Percentiles rank a stretch among this genome's conserved stretches.
Conservation (phyloP, 92 coral and sea anemone genomes). For the Ricordea florida region DNA sequence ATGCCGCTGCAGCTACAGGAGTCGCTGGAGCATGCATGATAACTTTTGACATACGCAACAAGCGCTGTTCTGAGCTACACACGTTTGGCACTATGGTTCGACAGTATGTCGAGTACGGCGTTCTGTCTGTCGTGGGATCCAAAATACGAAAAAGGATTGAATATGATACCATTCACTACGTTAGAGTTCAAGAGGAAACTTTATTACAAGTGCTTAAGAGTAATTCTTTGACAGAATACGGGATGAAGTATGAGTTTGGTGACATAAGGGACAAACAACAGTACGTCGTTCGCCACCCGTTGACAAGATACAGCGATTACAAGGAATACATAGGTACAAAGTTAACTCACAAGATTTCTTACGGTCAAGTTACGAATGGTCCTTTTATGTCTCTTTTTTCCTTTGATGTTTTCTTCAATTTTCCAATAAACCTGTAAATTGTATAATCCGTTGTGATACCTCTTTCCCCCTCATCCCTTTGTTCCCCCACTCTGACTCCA, state of each 20-base stretch:
- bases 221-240: constrained; percentile 23
- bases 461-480: no score
- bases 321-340: constrained; percentile 10
- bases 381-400: no score
- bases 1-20: not conserved
- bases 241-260: constrained; percentile 1
- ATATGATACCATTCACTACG: constrained; percentile 1
- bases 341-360: no score
- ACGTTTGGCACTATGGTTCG: constrained; percentile 7
- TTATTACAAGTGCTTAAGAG: constrained; percentile 5
- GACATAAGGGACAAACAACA: not conserved
- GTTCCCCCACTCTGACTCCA: no score
- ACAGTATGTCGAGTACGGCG: constrained; percentile 13
- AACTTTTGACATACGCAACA: constrained; percentile 1
- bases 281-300: constrained; percentile 3
- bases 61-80: constrained; percentile 20
- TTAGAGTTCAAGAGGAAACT: constrained; percentile 19
- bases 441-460: no score
- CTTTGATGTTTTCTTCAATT: no score
- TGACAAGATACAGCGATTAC: constrained; percentile 29
- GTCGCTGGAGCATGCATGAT: not conserved
- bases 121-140: not conserved
- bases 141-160: constrained; percentile 2
- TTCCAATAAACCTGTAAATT: no score
- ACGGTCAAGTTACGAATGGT: no score